These are phyloP conservation scores for Erythrolamprus reginae DNA, from an alignment of 2,113 vertebrate species.

Conservation along the genomic window DNA sequence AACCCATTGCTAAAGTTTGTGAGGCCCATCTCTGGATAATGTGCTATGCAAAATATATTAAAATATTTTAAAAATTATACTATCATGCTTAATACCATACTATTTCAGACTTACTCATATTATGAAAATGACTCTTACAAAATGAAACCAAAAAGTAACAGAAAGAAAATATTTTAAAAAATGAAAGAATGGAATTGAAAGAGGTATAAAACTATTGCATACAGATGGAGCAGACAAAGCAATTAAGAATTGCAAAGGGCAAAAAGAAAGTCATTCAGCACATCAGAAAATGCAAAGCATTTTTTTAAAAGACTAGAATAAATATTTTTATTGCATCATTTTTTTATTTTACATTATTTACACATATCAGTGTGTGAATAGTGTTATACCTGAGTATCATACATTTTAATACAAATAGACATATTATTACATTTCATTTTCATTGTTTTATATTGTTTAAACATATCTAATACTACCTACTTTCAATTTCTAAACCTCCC, in stretches of 20 bases:
- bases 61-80: not conserved
- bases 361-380: too few species aligned
- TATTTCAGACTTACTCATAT: not conserved
- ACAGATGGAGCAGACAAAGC: not conserved
- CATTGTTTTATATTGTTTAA: too few species aligned
- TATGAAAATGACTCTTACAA: not conserved
- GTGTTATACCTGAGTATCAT: too few species aligned
- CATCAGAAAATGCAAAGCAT: not conserved
- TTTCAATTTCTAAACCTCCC: too few species aligned
- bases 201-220: not conserved
- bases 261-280: not conserved
- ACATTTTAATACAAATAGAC: too few species aligned
- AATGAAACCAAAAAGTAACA: not conserved
- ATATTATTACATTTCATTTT: too few species aligned
- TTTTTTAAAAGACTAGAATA: not conserved
- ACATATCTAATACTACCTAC: too few species aligned
- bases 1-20: too few species aligned
- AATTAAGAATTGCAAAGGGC: not conserved
- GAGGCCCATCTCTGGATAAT: not conserved
- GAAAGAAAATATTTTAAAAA: not conserved
- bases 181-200: not conserved
- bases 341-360: too few species aligned
- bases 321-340: too few species aligned
- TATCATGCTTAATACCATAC: not conserved
- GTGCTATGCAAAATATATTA: not conserved